Base-by-base conservation (phyloP, 2,113 vertebrate genomes). In the Sinocyclocheilus anshuiensis region DNA sequence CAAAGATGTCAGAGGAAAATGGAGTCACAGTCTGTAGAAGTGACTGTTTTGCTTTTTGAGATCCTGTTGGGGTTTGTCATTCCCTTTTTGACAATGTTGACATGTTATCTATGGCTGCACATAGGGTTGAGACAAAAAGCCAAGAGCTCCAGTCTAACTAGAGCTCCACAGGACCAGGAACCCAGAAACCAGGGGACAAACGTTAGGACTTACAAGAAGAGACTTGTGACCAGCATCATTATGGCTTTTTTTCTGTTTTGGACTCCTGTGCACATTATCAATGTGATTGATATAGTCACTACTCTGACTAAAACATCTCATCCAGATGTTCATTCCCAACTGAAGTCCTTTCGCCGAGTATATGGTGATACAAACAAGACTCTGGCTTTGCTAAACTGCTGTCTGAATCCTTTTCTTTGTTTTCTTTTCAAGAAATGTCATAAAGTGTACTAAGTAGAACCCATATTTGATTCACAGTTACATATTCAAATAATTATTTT, bases 321-420 rank as follows among this genome's bases (percentile, higher is more conserved):
- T 76, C 61, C 74, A 42, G 74, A n/a, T 24, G 57, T 50, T 9
- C 86, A 89, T 48, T 15, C 0, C 6, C 20, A 29, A 1, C 84
- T 94, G 84, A 86, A 84, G 48, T 5, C 24, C 24, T 57, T 89
- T 39, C 83, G 85, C 15, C 26, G 71, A 11, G 20, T 89, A 20
- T 84, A 89, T 5, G 50, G 13, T 1, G 93, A 93, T 72, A 18
- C 94, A 57, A 59, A 7, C 57, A 59, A 59, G 20, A 59, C 57
- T 59, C 57, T 59, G 20, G 57, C 57, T 59, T 59, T 59, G 20
- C 8, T 59, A 9, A 59, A 93, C 81, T 95, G 94, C 84, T 93
- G 93, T 63, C 86, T 95, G 90, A 94, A 95, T 82, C 94, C 94
- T 33, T 89, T 95, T 26, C 93, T 95, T 81, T 95, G 93, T 92